Percentiles rank a stretch among this genome's conserved stretches.
Conservation (phyloP, 2,113 vertebrate genomes). For the Perccottus glenii region DNA sequence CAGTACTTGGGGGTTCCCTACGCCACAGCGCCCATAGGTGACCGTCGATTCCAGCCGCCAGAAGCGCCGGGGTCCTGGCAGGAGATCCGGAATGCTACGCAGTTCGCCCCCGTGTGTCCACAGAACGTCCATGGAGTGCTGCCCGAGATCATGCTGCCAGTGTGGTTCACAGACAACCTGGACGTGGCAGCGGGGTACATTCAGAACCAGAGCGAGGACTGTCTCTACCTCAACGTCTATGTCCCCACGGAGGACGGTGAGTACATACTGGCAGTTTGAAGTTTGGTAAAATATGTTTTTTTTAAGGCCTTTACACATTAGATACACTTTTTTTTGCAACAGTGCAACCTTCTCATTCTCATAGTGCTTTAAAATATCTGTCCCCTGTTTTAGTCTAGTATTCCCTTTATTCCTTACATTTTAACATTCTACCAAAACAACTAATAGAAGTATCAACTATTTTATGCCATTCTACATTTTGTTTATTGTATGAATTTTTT, state of each 20-base stretch:
- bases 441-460: too few relatives aligned
- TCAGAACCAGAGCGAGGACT: constrained; percentile 94
- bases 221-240: constrained; percentile 93
- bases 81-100: constrained; percentile 89
- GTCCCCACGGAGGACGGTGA: constrained; percentile 94
- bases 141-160: constrained; percentile 91
- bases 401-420: too few relatives aligned
- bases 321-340: too few relatives aligned
- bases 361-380: too few relatives aligned
- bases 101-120: constrained; percentile 90
- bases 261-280: constrained; percentile 47
- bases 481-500: too few relatives aligned
- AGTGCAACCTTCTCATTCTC: too few relatives aligned
- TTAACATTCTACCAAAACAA: too few relatives aligned
- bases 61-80: constrained; percentile 92
- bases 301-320: not conserved
- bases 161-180: constrained; percentile 94
- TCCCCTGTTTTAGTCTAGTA: too few relatives aligned
- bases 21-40: constrained; percentile 88
- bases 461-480: too few relatives aligned
- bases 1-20: constrained; percentile 91
- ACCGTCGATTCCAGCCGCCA: constrained; percentile 88
- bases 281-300: constrained; percentile 11
- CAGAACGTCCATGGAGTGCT: constrained; percentile 91
- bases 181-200: constrained; percentile 89